Evolutionary conservation across 1,140 invertebrate species (phyloP).

Genomic region (Drosophila eugracilis): DNA sequence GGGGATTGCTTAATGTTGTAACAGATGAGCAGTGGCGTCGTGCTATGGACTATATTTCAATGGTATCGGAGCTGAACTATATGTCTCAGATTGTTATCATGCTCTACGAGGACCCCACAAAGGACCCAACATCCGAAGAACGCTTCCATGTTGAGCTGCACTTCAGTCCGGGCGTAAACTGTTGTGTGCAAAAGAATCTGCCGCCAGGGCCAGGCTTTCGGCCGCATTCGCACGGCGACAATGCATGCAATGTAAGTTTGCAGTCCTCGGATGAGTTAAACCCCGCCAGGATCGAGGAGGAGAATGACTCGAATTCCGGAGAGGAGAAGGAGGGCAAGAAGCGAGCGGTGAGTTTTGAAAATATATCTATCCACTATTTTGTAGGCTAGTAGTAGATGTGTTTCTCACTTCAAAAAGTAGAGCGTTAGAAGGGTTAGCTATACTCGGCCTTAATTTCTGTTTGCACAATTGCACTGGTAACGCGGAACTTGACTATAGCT

Average conservation of each 20-base stretch:
- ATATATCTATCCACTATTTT: background rate
- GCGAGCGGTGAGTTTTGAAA: conserved; percentile 25
- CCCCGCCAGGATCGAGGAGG: conserved; percentile 89
- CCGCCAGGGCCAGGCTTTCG: conserved; percentile 97
- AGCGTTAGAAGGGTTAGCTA: no score
- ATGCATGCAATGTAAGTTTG: conserved; percentile 51
- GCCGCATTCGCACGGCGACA: conserved; percentile 94
- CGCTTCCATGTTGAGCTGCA: conserved; percentile 98
- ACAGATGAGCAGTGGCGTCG: conserved; percentile 99
- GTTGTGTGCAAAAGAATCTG: conserved; percentile 96
- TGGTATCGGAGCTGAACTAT: conserved; percentile 99
- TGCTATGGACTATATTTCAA: conserved; percentile 99
- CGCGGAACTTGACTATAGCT: no score
- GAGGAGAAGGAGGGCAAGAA: conserved; percentile 62
- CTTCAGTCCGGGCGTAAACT: conserved; percentile 98
- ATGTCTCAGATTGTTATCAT: conserved; percentile 99
- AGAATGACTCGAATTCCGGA: conserved; percentile 85
- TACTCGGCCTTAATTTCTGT: no score
- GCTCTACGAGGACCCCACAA: conserved; percentile 99
- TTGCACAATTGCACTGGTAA: no score
- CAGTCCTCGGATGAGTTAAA: conserved; percentile 78
- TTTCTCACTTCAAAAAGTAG: no score
- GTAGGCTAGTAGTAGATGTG: no score
- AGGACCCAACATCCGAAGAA: conserved; percentile 95
- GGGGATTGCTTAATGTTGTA: conserved; percentile 94